Base-by-base conservation (phyloP, 2,113 vertebrate genomes). In the Cyrtonyx montezumae region DNA sequence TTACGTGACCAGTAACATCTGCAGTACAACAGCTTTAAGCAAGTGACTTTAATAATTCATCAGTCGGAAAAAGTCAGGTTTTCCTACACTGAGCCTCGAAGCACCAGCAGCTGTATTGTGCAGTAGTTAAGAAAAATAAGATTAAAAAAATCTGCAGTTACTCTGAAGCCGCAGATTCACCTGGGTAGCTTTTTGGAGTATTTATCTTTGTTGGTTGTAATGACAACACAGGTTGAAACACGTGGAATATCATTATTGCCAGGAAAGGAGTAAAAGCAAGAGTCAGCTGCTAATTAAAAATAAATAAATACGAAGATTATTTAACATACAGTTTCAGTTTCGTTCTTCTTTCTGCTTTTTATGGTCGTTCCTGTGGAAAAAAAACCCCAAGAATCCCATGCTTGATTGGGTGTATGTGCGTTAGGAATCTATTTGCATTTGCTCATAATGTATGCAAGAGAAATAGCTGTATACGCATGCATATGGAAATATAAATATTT, bases 401-500 rank as follows among this genome's bases (percentile, higher is more conserved):
- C 92, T 84, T 30, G 58, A 49, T 2, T 42, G 49, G 84, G 88
- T 81, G 84, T 42, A 59, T 87, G 94, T 91, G 92, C 87, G 82
- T 73, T 87, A 88, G 36, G 28, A 34, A 87, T 9, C 70, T 45
- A 70, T 45, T 66, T 82, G 89, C 86, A 7, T 76, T 87, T 59
- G 2, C 59, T 69, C 80, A 78, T 68, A 74, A 71, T 58, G 68
- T 95, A 79, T 85, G 95, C 84, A 82, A 88, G 89, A 94, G 84
- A 87, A 94, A 79, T 1, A 92, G 65, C 74, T 82, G 86, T 79
- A 62, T 75, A 71, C 30, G 84, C 93, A 96, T 83, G 87, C 88
- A 93, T 6, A 90, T 62, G 95, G 90, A 74, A 94, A 96, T 67
- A 95, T 32, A 83, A 87, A 70, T 93, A 95, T 84, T 87, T 95